phyloP scores from a whole-genome alignment of 2,113 vertebrate species.

The Rostratula benghalensis region DNA sequence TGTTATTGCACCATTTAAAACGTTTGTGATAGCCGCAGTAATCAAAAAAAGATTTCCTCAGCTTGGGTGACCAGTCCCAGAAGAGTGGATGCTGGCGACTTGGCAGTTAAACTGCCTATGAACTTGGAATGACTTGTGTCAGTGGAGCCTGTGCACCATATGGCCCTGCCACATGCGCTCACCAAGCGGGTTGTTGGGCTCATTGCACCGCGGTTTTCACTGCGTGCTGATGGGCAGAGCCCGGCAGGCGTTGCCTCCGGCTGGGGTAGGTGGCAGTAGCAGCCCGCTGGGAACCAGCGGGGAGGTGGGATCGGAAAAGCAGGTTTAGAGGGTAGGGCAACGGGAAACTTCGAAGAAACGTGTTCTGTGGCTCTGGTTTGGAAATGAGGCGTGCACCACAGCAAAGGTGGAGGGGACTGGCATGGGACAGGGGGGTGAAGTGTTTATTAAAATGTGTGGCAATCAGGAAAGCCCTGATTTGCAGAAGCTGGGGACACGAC shows the following conservation, averaged over 20 bases:
- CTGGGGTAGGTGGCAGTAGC: background rate
- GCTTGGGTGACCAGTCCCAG: background rate
- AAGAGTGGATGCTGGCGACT: background rate
- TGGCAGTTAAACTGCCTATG: background rate
- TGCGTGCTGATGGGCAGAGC: background rate
- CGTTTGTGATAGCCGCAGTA: background rate
- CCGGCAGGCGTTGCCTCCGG: accelerated
- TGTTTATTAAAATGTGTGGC: background rate
- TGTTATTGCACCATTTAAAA: background rate
- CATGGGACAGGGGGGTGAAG: background rate
- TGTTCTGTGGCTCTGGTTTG: background rate
- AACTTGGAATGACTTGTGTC: background rate
- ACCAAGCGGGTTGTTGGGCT: background rate
- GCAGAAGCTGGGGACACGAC: background rate
- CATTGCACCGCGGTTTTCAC: background rate
- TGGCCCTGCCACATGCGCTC: background rate
- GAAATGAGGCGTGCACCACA: accelerated
- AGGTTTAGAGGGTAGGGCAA: background rate
- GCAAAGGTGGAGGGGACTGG: background rate
- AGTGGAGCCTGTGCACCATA: background rate
- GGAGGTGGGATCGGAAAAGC: background rate
- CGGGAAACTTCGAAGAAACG: accelerated
- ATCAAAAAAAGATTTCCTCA: background rate
- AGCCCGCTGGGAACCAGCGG: background rate
- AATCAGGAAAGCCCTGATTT: background rate